Base-by-base conservation (phyloP, 2,888 invertebrate species). In the Tuta absoluta region DNA sequence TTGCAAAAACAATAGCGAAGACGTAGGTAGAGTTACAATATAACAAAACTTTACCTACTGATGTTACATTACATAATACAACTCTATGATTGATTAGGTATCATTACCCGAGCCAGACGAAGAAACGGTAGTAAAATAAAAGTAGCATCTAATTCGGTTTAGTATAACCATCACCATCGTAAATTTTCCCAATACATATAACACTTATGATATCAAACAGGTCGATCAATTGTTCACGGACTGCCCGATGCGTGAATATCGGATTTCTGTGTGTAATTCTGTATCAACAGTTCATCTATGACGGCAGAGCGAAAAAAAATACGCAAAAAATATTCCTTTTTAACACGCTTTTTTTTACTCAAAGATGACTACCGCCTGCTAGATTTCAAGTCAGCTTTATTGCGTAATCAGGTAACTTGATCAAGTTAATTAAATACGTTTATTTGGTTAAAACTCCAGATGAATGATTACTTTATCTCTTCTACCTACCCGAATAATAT, bases 181-280 rank as follows among this genome's bases (percentile, higher is more conserved):
- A 12, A 21, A 62, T 37, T 24, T 38, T 62, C 57, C 11, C 28
- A 41, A 64, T 53, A n/a, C n/a, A n/a, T n/a, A 58, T 57, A 62
- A 59, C 48, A n/a, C 48, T 28, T 63, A 24, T 59, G 51, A 56
- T 62, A 28, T 65, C 67, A 65, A 67, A 65, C 64, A 63, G 38
- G 19, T 58, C 24, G 61, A 63, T 61, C 63, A 64, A 62, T 67
- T 67, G 64, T 62, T 66, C 64, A 67, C 48, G 48, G 58, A 63
- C 62, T 37, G 37, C n/a, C 28, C 4, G 48, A 58, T 53, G 63
- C 62, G 65, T 62, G 63, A 62, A 69, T 70, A 71, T 69, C 69
- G 63, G 63, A 69, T 69, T 69, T 69, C 69, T 48, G 57, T 53
- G 57, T 56, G 65, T 70, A 69, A 68, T 68, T 66, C 64, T 68